A percentile compares a stretch with the other conserved stretches of the same genome.
These are phyloP conservation scores for Rugalucina vietnamica DNA, from an alignment of 2,888 invertebrate species.

Conservation along the genomic window DNA sequence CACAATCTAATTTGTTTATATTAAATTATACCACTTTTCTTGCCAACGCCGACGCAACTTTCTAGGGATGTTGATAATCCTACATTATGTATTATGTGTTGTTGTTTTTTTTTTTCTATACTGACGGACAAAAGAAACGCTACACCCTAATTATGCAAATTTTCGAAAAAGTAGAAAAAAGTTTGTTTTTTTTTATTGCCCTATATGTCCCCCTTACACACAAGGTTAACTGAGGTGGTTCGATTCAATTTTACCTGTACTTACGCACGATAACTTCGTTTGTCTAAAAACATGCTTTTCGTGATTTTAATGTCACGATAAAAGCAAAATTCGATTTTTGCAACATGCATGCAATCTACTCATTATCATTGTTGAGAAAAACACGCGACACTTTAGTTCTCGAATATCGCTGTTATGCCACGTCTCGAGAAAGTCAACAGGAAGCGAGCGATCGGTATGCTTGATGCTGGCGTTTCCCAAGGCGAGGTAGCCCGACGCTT, in stretches of 20 bases:
- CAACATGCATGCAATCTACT: not conserved
- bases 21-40: no score
- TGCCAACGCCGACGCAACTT: no score
- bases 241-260: not conserved
- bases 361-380: not conserved
- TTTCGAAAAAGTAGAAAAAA: not conserved
- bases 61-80: no score
- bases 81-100: no score
- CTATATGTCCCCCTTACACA: no score
- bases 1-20: no score
- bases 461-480: not conserved
- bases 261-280: not conserved
- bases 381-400: not conserved
- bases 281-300: not conserved
- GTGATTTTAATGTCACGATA: not conserved
- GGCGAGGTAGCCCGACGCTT: not conserved
- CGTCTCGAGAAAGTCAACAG: not conserved
- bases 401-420: not conserved
- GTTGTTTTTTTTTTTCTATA: no score
- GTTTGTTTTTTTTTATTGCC: not conserved
- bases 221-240: not conserved
- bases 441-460: not conserved
- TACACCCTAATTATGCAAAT: not conserved
- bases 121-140: slow-evolving; percentile 1
- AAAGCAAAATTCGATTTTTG: not conserved